Percentiles rank a stretch among this genome's conserved stretches.
Evolutionary conservation across 2,113 vertebrate genomes (phyloP).

Genomic region (Gracilinanus agilis): DNA sequence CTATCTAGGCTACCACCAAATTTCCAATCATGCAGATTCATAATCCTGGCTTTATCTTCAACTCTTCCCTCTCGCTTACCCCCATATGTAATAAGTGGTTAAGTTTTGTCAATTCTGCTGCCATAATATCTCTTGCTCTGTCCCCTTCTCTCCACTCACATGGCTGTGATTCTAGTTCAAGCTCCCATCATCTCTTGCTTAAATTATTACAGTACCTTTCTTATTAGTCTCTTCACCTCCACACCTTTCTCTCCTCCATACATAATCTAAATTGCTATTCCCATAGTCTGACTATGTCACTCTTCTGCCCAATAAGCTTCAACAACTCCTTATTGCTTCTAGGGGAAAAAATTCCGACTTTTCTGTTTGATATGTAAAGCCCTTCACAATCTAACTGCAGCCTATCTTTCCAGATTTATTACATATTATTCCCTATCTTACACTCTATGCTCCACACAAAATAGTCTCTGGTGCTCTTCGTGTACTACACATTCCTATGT

Average conservation of each 20-base stretch:
- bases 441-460: background rate
- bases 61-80: background rate
- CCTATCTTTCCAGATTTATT: background rate
- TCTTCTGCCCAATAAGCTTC: background rate
- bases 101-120: background rate
- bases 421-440: background rate
- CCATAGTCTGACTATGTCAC: background rate
- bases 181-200: background rate
- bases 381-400: background rate
- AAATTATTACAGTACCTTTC: background rate
- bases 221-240: background rate
- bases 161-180: background rate
- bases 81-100: background rate
- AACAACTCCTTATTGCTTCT: background rate
- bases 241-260: background rate
- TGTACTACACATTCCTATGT: background rate
- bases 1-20: background rate
- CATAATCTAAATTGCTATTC: background rate
- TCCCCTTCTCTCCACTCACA: background rate
- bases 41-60: background rate
- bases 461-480: background rate
- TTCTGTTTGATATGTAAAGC: background rate
- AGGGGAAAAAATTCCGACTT: background rate
- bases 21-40: no score
- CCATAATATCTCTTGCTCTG: background rate